phyloP scores from a whole-genome alignment of 2,888 invertebrate species.

The Coelopa pilipes region DNA sequence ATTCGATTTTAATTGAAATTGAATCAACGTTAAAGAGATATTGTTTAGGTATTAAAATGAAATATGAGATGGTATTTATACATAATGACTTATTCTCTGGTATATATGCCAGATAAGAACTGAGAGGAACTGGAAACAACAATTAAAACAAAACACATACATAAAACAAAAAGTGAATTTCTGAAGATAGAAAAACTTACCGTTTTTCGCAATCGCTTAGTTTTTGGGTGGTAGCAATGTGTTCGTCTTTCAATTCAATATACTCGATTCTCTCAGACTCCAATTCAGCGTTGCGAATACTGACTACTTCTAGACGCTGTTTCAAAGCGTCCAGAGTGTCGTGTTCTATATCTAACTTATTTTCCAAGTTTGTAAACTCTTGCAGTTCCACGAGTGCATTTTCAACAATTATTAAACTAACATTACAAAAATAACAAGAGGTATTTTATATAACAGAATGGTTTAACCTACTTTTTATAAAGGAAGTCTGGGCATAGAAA shows the following conservation, averaged over 20 bases:
- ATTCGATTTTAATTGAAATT: too few species aligned
- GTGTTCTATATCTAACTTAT: slow-evolving; percentile 64
- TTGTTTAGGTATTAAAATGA: not conserved
- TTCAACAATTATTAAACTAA: slow-evolving; percentile 69
- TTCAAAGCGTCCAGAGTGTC: slow-evolving; percentile 50
- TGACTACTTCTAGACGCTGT: slow-evolving; percentile 46
- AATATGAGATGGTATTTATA: too few species aligned
- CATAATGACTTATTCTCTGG: not conserved
- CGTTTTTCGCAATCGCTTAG: slow-evolving; percentile 45
- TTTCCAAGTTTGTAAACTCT: slow-evolving; percentile 73
- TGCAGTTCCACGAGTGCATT: slow-evolving; percentile 70
- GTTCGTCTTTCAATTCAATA: slow-evolving; percentile 42
- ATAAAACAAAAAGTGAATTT: not conserved
- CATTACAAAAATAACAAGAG: slow-evolving; percentile 33
- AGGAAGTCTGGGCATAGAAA: not conserved
- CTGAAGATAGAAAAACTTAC: slow-evolving; percentile 43
- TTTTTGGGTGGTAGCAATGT: slow-evolving; percentile 32
- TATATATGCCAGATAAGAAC: not conserved
- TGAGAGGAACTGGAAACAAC: not conserved
- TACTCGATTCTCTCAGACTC: slow-evolving; percentile 47
- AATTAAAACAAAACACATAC: not conserved
- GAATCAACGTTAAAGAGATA: too few species aligned
- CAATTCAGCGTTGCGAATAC: slow-evolving; percentile 46
- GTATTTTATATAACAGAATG: too few species aligned
- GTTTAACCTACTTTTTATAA: not conserved